Evolutionary conservation across 1,140 invertebrate genomes (phyloP).

Genomic region (Lamellibrachia luymesi): DNA sequence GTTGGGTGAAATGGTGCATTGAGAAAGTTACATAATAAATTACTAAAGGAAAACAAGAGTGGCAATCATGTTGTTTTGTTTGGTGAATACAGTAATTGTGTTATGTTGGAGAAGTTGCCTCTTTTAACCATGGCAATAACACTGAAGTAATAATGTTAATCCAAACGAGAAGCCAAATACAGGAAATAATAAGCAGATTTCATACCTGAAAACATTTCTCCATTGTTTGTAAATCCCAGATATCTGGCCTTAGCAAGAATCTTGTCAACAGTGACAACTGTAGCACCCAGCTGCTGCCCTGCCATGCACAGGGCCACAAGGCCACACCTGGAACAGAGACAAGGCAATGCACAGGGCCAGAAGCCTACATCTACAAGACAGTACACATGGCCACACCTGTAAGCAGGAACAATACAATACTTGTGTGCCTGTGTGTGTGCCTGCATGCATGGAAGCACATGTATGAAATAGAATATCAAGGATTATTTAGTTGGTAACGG

Average conservation of each 20-base stretch:
- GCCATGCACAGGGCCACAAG: conserved; percentile 78
- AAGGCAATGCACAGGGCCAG: conserved; percentile 73
- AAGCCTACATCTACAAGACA: neutral
- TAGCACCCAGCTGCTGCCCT: conserved; percentile 59
- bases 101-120: too few species aligned
- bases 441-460: neutral
- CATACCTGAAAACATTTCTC: conserved; percentile 78
- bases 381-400: conserved; percentile 67
- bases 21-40: too few species aligned
- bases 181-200: neutral
- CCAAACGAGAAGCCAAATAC: neutral
- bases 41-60: too few species aligned
- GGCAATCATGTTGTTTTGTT: too few species aligned
- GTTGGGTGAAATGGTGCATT: too few species aligned
- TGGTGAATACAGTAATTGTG: too few species aligned
- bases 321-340: conserved; percentile 67
- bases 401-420: neutral
- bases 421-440: neutral
- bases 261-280: conserved; percentile 58
- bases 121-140: too few species aligned
- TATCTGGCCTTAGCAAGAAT: conserved; percentile 65
- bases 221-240: conserved; percentile 71
- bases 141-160: neutral
- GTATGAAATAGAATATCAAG: neutral
- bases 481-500: neutral